Evolutionary conservation across 2,113 vertebrate genomes (phyloP), one percentile per base, ranked within the genome.

Genomic region (Takifugu flavidus): DNA sequence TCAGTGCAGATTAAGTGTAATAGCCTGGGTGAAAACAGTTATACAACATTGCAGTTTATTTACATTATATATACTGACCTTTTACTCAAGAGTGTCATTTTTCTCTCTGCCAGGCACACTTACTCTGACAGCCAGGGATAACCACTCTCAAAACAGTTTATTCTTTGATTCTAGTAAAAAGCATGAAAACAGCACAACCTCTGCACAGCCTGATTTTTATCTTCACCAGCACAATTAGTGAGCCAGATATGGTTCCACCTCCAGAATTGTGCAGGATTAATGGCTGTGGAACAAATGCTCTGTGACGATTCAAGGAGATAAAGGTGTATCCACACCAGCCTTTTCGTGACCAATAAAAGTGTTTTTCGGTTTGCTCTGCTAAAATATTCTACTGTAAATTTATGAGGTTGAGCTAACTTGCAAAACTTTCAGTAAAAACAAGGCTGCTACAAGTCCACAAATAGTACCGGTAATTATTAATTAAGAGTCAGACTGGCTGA

Each of bases 321-420:
- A 25, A 50, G 25, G 7, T 26, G 8, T 45, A 45, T 45, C 4
- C 44, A 8, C 14, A 78, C 53, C 53, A 75, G 59, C 0, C 1
- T 66, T 72, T 68, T 59, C 64, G 55, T 34, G 26, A 60, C 7
- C 25, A 50, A 25, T 25, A n/a, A 20, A 49, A 49, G 14, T 10
- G 47, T 1, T 49, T 49, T 20, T n/a, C 15, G 0, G n/a, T 49
- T 49, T 15, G 20, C 47, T n/a, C 47, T 8, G 47, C 49, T 11
- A 45, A 2, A 45, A 45, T 25, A 11, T 13, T 47, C 65, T 10
- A n/a, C 28, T 25, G 60, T 68, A 0, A n/a, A 31, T 8, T 45
- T 65, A 51, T 45, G 44, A 14, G 44, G 3, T 45, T 45, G 14
- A 20, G 20, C 20, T 14, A 15, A 45, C 44, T 45, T 45, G 12